Base-by-base conservation (phyloP, 2,797 vertebrate species). In the Ciconia nigra region DNA sequence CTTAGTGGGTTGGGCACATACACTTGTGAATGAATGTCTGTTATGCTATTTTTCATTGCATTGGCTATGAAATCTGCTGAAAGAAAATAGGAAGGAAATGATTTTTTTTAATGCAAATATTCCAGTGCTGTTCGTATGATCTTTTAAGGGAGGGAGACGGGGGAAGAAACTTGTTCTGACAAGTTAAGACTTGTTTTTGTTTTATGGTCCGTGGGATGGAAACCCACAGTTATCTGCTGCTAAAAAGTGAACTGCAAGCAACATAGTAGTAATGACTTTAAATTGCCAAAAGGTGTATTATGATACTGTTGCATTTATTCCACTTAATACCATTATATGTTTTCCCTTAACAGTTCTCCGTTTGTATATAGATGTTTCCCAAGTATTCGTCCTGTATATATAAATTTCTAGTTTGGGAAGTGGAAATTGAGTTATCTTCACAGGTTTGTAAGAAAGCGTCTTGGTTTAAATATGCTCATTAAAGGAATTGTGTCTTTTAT, bases 221-320 rank as follows among this genome's bases (percentile, higher is more conserved):
- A 84, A 81, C 35, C 16, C 42, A 86, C 28, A 35, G 55, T 70
- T 76, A 26, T 0, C 58, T 92, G 89, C 92, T 96, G 82, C 87
- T 87, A 80, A 72, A 84, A 94, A 55, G 13, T 85, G 33, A 87
- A 54, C 72, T 83, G 29, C 37, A 83, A 80, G 52, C 35, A 83
- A 46, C 26, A 3, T 37, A 31, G 6, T 84, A 88, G 18, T 84
- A 69, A 59, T 74, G 87, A 87, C 37, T 92, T 93, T 16, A 41
- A 91, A 83, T 91, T 92, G 79, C 83, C 88, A 90, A 89, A 96
- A 94, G 28, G 7, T 90, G 10, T 90, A 25, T 65, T 82, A 19
- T 31, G 39, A 46, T 74, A 39, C 9, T 63, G 39, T 63, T 93
- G 26, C 9, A 37, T 89, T 92, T 93, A 31, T 77, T 94, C 65